Evolutionary conservation across 2,113 vertebrate species (phyloP).

Genomic region (Spea bombifrons): DNA sequence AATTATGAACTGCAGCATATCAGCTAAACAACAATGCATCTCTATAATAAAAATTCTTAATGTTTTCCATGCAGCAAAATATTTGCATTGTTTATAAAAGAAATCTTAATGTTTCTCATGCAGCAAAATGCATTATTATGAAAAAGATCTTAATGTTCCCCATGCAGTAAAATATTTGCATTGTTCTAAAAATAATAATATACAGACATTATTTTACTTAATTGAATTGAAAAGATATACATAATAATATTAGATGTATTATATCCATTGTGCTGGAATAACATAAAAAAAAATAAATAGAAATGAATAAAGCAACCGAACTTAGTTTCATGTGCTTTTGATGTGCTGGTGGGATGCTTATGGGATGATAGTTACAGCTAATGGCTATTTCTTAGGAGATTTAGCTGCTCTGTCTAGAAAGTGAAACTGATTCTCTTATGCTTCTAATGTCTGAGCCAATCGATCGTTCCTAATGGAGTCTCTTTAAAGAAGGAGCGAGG

Average conservation of each 20-base stretch:
- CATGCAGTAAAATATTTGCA: too few relatives aligned
- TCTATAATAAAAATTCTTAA: too few relatives aligned
- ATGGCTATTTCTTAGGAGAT: slow-evolving; percentile 49
- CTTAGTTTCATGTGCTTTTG: slow-evolving; percentile 27
- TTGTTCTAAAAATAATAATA: not conserved
- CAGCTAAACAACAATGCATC: too few relatives aligned
- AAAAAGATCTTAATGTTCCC: too few relatives aligned
- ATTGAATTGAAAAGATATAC: slow-evolving; percentile 2
- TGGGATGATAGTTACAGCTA: slow-evolving; percentile 48
- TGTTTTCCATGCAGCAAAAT: too few relatives aligned
- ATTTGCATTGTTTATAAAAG: too few relatives aligned
- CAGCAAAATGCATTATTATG: too few relatives aligned
- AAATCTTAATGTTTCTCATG: too few relatives aligned
- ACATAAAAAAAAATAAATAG: not conserved
- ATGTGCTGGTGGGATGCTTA: slow-evolving; percentile 10
- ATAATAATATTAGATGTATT: slow-evolving; percentile 19
- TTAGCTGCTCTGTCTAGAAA: slow-evolving; percentile 46
- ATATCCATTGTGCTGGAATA: slow-evolving; percentile 16
- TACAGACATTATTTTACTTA: not conserved
- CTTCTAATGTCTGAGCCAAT: slow-evolving; percentile 55
- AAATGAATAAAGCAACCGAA: slow-evolving; percentile 21
- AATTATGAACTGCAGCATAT: too few relatives aligned
- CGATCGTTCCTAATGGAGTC: slow-evolving; percentile 56
- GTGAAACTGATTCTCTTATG: slow-evolving; percentile 56
- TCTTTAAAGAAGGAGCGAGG: slow-evolving; percentile 42